phyloP scores from a whole-genome alignment of 2,797 vertebrate species.

The Crotalus adamanteus region DNA sequence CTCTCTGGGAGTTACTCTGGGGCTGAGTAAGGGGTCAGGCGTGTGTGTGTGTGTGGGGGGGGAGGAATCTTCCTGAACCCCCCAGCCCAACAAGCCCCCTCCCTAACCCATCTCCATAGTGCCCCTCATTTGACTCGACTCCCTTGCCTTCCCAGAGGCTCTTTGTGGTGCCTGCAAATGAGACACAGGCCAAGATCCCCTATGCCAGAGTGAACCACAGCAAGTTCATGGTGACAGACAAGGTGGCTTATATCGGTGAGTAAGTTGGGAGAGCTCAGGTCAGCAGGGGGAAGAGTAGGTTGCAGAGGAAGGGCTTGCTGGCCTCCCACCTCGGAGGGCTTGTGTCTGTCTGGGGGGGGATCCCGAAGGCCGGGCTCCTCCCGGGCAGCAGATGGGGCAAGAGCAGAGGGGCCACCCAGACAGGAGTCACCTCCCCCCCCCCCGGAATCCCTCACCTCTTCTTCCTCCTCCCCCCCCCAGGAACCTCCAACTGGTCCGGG shows the following conservation, averaged over 20 bases:
- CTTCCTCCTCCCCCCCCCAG: constrained; percentile 52
- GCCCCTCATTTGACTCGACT: accelerated
- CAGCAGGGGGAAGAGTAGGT: background rate
- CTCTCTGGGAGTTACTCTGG: background rate
- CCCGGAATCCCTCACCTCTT: background rate
- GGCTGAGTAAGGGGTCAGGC: background rate
- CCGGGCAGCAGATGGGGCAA: background rate
- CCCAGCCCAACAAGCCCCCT: no score
- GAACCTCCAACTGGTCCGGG: constrained; percentile 94
- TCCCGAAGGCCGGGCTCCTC: background rate
- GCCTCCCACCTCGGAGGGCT: background rate
- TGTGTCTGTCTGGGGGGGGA: background rate
- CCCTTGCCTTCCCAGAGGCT: constrained; percentile 74
- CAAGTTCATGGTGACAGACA: constrained; percentile 96
- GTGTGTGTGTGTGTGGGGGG: no score
- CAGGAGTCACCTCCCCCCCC: no score
- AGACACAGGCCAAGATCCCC: constrained; percentile 81
- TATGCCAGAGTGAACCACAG: constrained; percentile 91
- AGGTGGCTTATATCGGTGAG: constrained; percentile 85
- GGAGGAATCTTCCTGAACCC: no score
- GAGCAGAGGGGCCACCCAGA: background rate
- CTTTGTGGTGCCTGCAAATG: constrained; percentile 80
- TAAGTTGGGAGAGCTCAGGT: accelerated
- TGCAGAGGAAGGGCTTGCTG: background rate
- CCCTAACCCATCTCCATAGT: accelerated